Percentiles rank a stretch among this genome's conserved stretches.
Evolutionary conservation across 2,113 vertebrate genomes (phyloP).

Genomic region (Petrocephalus microphthalmus): DNA sequence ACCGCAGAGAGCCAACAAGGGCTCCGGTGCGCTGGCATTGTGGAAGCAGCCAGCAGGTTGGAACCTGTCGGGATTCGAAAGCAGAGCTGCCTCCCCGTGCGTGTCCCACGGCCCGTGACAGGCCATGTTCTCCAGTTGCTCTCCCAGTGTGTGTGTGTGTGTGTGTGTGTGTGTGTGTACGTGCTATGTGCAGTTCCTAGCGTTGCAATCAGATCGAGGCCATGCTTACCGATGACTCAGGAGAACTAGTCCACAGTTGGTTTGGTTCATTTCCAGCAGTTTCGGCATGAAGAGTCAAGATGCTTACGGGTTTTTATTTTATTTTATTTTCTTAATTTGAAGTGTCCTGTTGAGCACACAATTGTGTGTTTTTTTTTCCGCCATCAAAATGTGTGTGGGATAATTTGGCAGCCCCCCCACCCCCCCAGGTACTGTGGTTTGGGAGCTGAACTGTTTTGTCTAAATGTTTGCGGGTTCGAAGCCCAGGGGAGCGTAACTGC

Average conservation of each 20-base stretch:
- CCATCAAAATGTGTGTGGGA: neutral
- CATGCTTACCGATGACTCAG: neutral
- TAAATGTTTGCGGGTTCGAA: neutral
- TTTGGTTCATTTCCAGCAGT: neutral
- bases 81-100: conserved; percentile 8
- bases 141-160: neutral
- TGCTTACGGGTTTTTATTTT: neutral
- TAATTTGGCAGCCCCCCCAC: neutral
- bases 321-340: neutral
- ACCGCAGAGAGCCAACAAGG: conserved; percentile 35
- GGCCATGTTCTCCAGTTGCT: neutral
- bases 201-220: neutral
- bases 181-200: neutral
- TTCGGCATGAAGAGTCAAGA: neutral
- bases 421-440: neutral
- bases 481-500: neutral
- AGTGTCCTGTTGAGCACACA: neutral
- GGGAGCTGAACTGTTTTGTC: neutral
- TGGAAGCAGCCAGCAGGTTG: conserved; percentile 38
- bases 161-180: neutral
- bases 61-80: conserved; percentile 45
- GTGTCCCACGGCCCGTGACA: neutral
- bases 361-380: neutral
- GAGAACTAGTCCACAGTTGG: neutral
- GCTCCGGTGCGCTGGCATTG: conserved; percentile 30